phyloP scores from a whole-genome alignment of 1,140 invertebrate genomes.

The Sinonovacula constricta region DNA sequence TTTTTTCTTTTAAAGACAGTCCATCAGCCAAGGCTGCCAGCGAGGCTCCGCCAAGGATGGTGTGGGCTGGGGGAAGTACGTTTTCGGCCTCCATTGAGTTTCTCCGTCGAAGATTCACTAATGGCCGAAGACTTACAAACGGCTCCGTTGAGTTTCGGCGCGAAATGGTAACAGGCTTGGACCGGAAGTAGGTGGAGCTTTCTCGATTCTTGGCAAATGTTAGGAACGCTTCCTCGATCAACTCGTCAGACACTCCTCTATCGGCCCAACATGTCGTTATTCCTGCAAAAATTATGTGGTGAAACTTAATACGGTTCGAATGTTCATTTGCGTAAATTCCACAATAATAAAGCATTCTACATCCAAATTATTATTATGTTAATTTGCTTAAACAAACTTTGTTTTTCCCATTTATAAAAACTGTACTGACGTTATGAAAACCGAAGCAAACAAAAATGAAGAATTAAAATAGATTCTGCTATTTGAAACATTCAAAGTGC shows the following conservation, averaged over 20 bases:
- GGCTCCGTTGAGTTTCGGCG: conserved; percentile 50
- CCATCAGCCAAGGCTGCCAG: conserved; percentile 39
- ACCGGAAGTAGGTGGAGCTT: conserved; percentile 45
- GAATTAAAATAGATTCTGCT: too few relatives aligned
- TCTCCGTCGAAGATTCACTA: conserved; percentile 36
- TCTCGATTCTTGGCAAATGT: conserved; percentile 46
- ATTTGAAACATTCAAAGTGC: too few relatives aligned
- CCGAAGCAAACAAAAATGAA: too few relatives aligned
- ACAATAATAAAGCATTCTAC: too few relatives aligned
- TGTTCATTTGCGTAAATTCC: too few relatives aligned
- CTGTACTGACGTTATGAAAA: too few relatives aligned
- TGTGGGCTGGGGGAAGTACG: not conserved
- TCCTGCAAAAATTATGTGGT: conserved; percentile 23
- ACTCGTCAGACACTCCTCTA: conserved; percentile 47
- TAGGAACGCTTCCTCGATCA: conserved; percentile 45
- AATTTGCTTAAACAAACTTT: too few relatives aligned
- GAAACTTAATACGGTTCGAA: too few relatives aligned
- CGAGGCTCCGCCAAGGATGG: conserved; percentile 23
- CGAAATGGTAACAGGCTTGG: conserved; percentile 50
- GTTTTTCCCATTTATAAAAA: too few relatives aligned
- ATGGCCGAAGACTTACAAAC: conserved; percentile 34
- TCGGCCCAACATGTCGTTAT: conserved; percentile 44
- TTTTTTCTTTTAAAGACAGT: conserved; percentile 20
- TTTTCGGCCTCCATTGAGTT: conserved; percentile 37
- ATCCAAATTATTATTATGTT: too few relatives aligned